A percentile compares a stretch with the other conserved stretches of the same genome.
These are phyloP conservation scores for Temnopleurus reevesii DNA, from an alignment of 53 echinoderm and acorn worm genomes.

Conservation along the genomic window DNA sequence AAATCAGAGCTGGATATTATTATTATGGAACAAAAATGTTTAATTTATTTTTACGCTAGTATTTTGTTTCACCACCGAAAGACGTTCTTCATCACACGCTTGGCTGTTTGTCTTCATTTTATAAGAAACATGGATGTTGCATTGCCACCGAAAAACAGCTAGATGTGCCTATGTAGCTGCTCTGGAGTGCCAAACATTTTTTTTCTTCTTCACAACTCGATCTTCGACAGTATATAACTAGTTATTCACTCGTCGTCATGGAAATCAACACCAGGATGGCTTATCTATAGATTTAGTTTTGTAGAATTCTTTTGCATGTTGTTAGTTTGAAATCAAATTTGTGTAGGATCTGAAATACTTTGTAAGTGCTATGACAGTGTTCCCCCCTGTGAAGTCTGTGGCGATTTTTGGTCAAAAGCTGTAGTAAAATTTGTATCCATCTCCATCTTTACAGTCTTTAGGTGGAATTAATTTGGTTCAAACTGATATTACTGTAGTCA, in stretches of 20 bases:
- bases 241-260: neutral
- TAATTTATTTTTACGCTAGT: neutral
- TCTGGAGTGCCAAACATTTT: conserved; percentile 44
- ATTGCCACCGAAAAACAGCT: conserved; percentile 26
- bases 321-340: conserved; percentile 44
- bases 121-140: conserved; percentile 20
- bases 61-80: conserved; percentile 26
- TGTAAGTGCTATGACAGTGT: conserved; percentile 48
- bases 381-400: conserved; percentile 29
- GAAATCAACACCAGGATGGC: neutral
- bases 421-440: conserved; percentile 5
- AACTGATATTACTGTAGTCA: no score
- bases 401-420: conserved; percentile 5
- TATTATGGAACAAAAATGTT: neutral
- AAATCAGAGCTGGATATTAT: neutral
- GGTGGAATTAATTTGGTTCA: no score
- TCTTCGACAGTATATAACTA: conserved; percentile 4
- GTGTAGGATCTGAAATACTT: conserved; percentile 59
- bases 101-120: neutral
- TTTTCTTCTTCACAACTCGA: conserved; percentile 42
- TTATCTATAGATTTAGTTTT: neutral
- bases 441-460: no score
- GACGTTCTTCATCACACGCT: neutral
- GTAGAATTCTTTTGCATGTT: conserved; percentile 36
- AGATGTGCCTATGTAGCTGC: conserved; percentile 48